A percentile compares a stretch with the other conserved stretches of the same genome.
These are phyloP conservation scores for Lobophora halterata DNA, from an alignment of 2,888 invertebrate species.

Conservation along the genomic window DNA sequence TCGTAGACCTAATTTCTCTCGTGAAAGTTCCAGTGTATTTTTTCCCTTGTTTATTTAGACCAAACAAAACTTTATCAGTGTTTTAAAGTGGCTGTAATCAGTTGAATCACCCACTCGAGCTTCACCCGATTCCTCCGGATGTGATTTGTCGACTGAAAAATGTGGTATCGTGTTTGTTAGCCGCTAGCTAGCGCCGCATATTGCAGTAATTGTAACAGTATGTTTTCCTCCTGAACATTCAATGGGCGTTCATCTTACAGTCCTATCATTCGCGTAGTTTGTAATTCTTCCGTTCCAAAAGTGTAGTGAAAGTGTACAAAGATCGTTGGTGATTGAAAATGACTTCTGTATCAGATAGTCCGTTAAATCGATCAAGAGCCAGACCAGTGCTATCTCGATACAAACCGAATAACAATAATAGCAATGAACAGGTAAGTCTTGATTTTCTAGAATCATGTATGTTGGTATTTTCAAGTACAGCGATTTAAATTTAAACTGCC, in stretches of 20 bases:
- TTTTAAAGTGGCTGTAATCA: constrained; percentile 61
- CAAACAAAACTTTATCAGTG: constrained; percentile 49
- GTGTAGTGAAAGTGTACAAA: constrained; percentile 28
- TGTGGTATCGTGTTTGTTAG: constrained; percentile 71
- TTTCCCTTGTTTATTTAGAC: background rate
- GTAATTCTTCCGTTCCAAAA: constrained; percentile 25
- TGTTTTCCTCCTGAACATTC: constrained; percentile 66
- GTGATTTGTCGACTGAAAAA: constrained; percentile 78
- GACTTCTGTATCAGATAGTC: constrained; percentile 68
- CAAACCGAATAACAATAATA: constrained; percentile 42
- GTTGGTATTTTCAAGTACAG: too few relatives aligned
- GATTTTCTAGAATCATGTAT: background rate
- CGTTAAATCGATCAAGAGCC: constrained; percentile 61
- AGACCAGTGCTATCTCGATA: constrained; percentile 72
- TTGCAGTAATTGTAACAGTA: constrained; percentile 65
- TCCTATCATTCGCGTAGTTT: constrained; percentile 15
- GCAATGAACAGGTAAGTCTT: constrained; percentile 60
- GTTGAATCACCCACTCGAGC: constrained; percentile 66
- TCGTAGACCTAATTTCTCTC: constrained; percentile 15
- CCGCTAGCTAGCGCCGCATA: constrained; percentile 48
- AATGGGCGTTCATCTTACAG: constrained; percentile 43
- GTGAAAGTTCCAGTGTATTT: constrained; percentile 15
- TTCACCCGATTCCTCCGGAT: constrained; percentile 69
- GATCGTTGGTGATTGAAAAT: constrained; percentile 40
- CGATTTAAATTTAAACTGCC: too few relatives aligned